Conservation (phyloP, 2,797 vertebrate species). For the Gobio occitaniae region DNA sequence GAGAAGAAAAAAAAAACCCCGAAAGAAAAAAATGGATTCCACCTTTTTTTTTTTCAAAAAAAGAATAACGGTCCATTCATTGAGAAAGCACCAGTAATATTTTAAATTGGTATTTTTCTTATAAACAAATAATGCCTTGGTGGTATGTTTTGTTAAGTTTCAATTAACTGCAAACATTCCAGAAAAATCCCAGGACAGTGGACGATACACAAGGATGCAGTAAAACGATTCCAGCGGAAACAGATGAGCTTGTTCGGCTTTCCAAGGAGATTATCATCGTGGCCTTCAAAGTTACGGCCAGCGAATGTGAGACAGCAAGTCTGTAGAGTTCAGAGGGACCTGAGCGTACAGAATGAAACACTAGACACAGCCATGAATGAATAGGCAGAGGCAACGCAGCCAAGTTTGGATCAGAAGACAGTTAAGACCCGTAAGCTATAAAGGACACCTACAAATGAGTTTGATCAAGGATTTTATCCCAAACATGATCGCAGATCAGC, state of each 20-base stretch:
- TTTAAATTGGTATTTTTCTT: conserved; percentile 23
- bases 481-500: conserved; percentile 33
- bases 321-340: conserved; percentile 56
- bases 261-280: conserved; percentile 15
- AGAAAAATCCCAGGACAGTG: conserved; percentile 11
- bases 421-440: conserved; percentile 51
- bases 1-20: conserved; percentile 25
- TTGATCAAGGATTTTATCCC: conserved; percentile 39
- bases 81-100: conserved; percentile 62
- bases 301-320: conserved; percentile 25
- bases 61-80: conserved; percentile 35
- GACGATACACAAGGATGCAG: conserved; percentile 13
- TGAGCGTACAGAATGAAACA: conserved; percentile 60
- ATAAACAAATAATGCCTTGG: conserved; percentile 27
- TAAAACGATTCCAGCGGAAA: background rate
- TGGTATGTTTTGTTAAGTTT: conserved; percentile 26
- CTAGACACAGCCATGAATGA: conserved; percentile 47
- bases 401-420: conserved; percentile 50
- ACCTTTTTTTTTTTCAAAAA: conserved; percentile 15
- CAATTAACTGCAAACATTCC: conserved; percentile 3
- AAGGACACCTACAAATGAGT: conserved; percentile 52
- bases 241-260: conserved; percentile 30
- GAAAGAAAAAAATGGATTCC: conserved; percentile 25
- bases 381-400: conserved; percentile 48
- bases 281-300: conserved; percentile 3